Evolutionary conservation across 1,140 invertebrate genomes (phyloP).

Genomic region (Diploscapter pachys): DNA sequence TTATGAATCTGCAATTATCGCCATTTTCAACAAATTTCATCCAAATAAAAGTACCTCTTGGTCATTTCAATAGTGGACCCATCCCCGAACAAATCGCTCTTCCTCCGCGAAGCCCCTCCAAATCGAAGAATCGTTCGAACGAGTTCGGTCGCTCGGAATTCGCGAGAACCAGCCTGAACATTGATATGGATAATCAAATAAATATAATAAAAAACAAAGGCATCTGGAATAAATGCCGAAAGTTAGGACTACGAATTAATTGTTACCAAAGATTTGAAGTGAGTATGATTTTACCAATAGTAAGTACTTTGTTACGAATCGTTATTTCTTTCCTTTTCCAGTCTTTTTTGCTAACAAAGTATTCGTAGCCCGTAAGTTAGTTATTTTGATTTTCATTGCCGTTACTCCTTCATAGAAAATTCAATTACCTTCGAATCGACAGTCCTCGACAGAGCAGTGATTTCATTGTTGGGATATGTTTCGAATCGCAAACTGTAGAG

Average conservation of each 20-base stretch:
- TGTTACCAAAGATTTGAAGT: no score
- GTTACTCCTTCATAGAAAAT: no score
- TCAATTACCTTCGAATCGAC: slow-evolving; percentile 14
- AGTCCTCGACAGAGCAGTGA: slow-evolving; percentile 51
- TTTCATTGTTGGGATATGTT: slow-evolving; percentile 76
- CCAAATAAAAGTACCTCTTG: slow-evolving; percentile 22
- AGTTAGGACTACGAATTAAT: no score
- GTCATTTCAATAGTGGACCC: slow-evolving; percentile 57
- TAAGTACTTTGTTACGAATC: no score
- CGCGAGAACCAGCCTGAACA: no score
- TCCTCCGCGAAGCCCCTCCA: slow-evolving; percentile 42
- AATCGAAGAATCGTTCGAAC: slow-evolving; percentile 45
- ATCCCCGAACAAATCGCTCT: slow-evolving; percentile 54
- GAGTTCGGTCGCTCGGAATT: not conserved
- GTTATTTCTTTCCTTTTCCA: no score
- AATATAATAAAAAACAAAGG: no score
- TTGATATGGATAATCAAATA: no score
- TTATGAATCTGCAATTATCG: slow-evolving; percentile 48
- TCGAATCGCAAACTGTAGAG: slow-evolving; percentile 89
- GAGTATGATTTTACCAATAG: not conserved
- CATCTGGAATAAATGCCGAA: no score
- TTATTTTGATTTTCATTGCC: no score
- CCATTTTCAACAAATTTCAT: not conserved
- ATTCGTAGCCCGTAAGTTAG: no score
- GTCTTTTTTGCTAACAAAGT: no score